Evolutionary conservation across 2,113 vertebrate species (phyloP).

Genomic region (Eupsittula cactorum): DNA sequence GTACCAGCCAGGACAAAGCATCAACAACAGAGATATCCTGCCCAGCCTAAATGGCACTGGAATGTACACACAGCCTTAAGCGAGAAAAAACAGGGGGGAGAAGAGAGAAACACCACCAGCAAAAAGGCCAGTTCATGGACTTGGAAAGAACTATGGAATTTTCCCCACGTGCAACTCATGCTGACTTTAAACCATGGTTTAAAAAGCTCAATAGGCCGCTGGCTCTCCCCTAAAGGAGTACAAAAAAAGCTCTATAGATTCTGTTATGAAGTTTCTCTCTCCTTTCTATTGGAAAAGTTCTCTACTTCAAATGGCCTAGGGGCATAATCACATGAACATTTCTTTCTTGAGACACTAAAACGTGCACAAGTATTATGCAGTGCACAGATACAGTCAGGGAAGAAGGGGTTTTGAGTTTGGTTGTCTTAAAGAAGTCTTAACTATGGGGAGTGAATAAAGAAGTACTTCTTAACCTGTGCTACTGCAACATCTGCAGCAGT

Average conservation of each 20-base stretch:
- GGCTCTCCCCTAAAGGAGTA: not conserved
- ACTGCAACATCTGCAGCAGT: not conserved
- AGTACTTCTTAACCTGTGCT: not conserved
- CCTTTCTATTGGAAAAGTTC: not conserved
- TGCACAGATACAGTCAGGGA: not conserved
- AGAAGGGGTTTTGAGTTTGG: too few species aligned
- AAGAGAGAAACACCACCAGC: not conserved
- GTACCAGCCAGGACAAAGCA: not conserved
- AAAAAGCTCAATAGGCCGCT: fast-evolving
- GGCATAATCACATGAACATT: fast-evolving
- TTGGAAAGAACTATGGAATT: not conserved
- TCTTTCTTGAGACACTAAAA: not conserved
- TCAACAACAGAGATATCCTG: not conserved
- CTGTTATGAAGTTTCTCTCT: not conserved
- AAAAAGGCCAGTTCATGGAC: not conserved
- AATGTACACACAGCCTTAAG: not conserved
- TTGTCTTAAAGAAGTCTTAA: not conserved
- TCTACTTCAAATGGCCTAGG: not conserved
- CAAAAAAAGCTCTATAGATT: not conserved
- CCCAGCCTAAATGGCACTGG: not conserved
- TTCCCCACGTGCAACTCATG: not conserved
- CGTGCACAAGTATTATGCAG: not conserved
- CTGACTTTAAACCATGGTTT: not conserved
- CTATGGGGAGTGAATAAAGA: not conserved
- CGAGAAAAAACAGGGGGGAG: not conserved